phyloP scores from a whole-genome alignment of 2,113 vertebrate species.

The Edolisoma coerulescens region DNA sequence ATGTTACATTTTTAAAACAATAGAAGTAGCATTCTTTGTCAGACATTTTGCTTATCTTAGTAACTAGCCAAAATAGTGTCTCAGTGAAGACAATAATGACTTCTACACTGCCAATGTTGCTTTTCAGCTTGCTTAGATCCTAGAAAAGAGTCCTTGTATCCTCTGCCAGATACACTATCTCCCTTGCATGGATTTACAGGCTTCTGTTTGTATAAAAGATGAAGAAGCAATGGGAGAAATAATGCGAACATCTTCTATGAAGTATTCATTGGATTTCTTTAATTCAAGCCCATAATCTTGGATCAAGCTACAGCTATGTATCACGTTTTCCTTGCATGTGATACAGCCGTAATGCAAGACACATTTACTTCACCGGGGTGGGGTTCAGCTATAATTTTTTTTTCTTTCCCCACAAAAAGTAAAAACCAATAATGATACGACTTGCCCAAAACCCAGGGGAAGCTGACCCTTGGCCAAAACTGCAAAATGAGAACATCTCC shows the following conservation, averaged over 20 bases:
- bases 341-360: neutral
- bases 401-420: neutral
- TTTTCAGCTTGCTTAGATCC: neutral
- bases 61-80: neutral
- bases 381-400: neutral
- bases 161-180: neutral
- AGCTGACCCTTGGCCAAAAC: neutral
- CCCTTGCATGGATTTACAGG: neutral
- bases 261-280: neutral
- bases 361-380: conserved; percentile 12
- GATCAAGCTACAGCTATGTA: neutral
- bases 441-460: neutral
- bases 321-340: neutral
- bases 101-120: neutral
- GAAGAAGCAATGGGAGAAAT: neutral
- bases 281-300: neutral
- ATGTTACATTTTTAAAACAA: neutral
- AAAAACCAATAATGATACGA: neutral
- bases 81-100: neutral
- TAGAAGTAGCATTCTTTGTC: neutral
- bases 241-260: neutral
- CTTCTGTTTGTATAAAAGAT: neutral
- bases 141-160: neutral
- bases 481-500: neutral
- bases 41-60: neutral